Base-by-base conservation (phyloP, 2,888 invertebrate genomes). In the Pristionchus exspectatus region DNA sequence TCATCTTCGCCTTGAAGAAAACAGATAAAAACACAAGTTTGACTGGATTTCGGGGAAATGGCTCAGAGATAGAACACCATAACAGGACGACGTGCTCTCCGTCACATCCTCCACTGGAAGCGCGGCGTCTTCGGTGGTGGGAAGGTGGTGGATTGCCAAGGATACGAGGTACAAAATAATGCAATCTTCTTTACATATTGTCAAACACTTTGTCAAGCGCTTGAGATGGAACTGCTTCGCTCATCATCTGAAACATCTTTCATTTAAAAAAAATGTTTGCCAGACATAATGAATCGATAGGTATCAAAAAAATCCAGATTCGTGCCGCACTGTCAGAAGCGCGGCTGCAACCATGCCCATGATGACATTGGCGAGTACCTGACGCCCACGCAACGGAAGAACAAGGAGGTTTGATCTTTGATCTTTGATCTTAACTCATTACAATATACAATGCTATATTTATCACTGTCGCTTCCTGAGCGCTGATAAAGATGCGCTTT, bases 81-180 rank as follows among this genome's bases (percentile, higher is more conserved):
- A 90, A n/a, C 33, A 91, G 74, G 93, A 92, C 33, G 93, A 92
- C 21, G 90, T 90, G n/a, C 92, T 93, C 90, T 93, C 93, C 54
- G 90, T 93, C n/a, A 90, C 93, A 14, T 92, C 92, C 56, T 94
- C 94, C 7, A 92, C 91, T 44, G 92, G 93, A 38, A 93, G 93
- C 90, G 90, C 92, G 7, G 89, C 91, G 30, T 94, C 94, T 5
- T 92, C 91, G 44, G 92, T 94, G 30, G 94, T 94, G 44, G 94
- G 94, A n/a, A 90, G 94, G 54, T 95, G 95, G 95, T 95, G 95
- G 95, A 93, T 92, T 84, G 94, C 94, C 10, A 94, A 94, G 90
- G 93, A 93, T 83, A 94, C 93, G 50, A 92, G 93, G 92, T 93
- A 10, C 24, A 21, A 3, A 50, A 10, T 0, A 10, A 7, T 50